phyloP scores from a whole-genome alignment of 2,888 invertebrate species.

The Cephus pulcher region DNA sequence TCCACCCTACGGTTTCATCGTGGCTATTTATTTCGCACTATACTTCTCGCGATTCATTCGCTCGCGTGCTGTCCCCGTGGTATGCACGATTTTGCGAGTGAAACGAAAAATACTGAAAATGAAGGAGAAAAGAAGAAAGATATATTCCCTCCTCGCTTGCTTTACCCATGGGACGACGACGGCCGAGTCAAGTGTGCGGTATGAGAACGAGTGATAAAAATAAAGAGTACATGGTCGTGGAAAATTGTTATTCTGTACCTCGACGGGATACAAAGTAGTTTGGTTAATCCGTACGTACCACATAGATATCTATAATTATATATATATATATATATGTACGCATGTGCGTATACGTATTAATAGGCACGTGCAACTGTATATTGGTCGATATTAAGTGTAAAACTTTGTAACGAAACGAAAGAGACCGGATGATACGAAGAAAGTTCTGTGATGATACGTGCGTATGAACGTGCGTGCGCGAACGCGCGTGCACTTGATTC shows the following conservation, averaged over 20 bases:
- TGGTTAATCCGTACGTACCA: not conserved
- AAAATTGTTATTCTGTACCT: not conserved
- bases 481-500: not conserved
- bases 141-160: constrained; percentile 10
- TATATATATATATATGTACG: constrained; percentile 8
- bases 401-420: constrained; percentile 10
- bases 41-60: not conserved
- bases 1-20: not conserved
- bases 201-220: not conserved
- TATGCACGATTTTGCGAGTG: not conserved
- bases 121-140: not conserved
- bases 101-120: not conserved
- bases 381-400: constrained; percentile 13
- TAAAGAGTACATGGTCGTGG: not conserved
- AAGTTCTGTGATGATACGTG: constrained; percentile 1
- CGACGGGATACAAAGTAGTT: not conserved
- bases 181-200: not conserved
- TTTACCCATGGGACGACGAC: not conserved
- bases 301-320: constrained; percentile 11
- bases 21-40: not conserved
- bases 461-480: not conserved
- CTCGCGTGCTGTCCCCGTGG: not conserved
- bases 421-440: constrained; percentile 3
- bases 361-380: constrained; percentile 13
- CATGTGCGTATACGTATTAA: constrained; percentile 1